Evolutionary conservation across 2,113 vertebrate genomes (phyloP), one percentile per base, ranked within the genome.

Genomic region (Tragelaphus buxtoni): DNA sequence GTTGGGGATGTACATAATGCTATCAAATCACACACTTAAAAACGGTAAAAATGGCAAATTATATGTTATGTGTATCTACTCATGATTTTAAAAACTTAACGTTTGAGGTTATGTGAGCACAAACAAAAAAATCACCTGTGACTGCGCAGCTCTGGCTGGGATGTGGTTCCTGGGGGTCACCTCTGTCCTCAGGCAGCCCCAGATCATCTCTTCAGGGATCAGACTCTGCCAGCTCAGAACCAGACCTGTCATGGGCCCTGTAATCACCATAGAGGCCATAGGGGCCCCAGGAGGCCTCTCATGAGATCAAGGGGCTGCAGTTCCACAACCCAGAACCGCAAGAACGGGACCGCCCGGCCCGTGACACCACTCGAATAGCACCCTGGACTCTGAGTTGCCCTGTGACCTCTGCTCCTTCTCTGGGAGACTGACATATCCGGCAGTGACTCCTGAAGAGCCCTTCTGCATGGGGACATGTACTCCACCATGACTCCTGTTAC

Each of bases 301-400:
- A 11, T 0, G 3, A 47, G 79, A 12, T 35, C 20, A 9, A 1
- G 53, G 2, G 4, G 18, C n/a, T 14, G 13, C 11, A 3, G 17
- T n/a, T 84, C 65, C 11, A 11, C 28, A n/a, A 51, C 17, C 20
- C 1, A 5, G 9, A 7, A 16, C 35, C 1, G 1, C 47, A 24
- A 22, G 56, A 85, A n/a, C 7, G 2, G 0, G 13, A n/a, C 10
- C 1, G 30, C 35, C 55, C 4, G 1, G 32, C 9, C 10, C 16
- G 10, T 12, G 55, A 42, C 49, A 17, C 55, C n/a, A 32, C 7
- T n/a, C 24, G 12, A 51, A 26, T 0, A 53, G 76, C 0, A 1
- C 9, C 30, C 30, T 9, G 9, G 2, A 13, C 76, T 35, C 32
- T 80, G 74, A 58, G 42, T 12, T 42, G 69, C 72, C 49, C 47